Conservation (phyloP, 2,113 vertebrate species). For the Chlorocebus sabaeus region DNA sequence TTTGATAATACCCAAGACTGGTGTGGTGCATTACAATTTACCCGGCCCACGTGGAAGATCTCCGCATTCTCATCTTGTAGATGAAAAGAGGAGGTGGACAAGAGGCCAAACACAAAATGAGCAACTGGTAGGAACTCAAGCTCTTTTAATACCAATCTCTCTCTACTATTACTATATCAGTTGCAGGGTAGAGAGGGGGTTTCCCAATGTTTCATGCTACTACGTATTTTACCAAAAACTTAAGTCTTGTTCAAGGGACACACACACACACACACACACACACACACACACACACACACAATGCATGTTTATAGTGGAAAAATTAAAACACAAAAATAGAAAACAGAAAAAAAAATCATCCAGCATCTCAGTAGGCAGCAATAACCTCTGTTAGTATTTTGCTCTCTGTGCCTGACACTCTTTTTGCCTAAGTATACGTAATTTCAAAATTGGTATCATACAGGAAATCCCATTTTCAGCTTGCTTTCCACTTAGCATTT, state of each 20-base stretch:
- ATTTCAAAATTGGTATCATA: constrained; percentile 13
- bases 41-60: neutral
- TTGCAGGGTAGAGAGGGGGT: neutral
- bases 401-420: neutral
- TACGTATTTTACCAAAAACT: neutral
- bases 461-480: neutral
- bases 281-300: neutral
- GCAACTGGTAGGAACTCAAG: neutral
- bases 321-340: neutral
- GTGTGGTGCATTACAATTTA: neutral
- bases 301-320: neutral
- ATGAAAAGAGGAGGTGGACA: neutral
- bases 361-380: neutral
- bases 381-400: neutral
- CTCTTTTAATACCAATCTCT: neutral
- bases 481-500: neutral
- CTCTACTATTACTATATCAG: rapidly evolving
- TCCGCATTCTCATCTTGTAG: neutral
- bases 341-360: neutral
- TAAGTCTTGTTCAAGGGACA: neutral
- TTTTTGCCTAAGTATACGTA: neutral
- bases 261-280: neutral
- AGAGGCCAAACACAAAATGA: neutral
- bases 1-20: neutral
- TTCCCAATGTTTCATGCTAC: neutral